phyloP scores from a whole-genome alignment of 2,113 vertebrate species.

The Prietella phreatophila region DNA sequence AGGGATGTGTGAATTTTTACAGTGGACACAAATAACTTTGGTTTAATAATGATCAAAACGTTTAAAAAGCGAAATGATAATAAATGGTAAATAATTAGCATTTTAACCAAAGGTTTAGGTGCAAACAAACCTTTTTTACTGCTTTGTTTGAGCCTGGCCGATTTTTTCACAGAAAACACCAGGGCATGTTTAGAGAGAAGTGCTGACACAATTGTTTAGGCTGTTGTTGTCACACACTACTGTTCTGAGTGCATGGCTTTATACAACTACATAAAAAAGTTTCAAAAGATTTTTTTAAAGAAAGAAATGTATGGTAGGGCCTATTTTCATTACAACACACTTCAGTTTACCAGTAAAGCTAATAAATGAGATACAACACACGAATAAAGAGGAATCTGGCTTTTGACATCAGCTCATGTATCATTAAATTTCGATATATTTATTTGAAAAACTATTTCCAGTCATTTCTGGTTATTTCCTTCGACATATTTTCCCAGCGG shows the following conservation, averaged over 20 bases:
- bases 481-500: background rate
- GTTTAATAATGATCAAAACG: background rate
- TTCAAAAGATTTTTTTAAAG: background rate
- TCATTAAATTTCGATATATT: background rate
- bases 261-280: background rate
- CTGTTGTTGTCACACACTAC: constrained; percentile 25
- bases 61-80: background rate
- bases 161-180: constrained; percentile 6
- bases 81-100: background rate
- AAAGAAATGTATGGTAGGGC: background rate
- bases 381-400: background rate
- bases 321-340: background rate
- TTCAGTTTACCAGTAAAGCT: background rate
- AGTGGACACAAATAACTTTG: background rate
- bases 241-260: background rate
- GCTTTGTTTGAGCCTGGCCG: constrained; percentile 1
- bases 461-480: constrained; percentile 3
- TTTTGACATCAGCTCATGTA: background rate
- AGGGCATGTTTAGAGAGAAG: background rate
- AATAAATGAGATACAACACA: background rate
- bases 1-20: background rate
- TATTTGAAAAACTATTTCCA: background rate
- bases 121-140: background rate
- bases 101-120: background rate
- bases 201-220: constrained; percentile 12